These are phyloP conservation scores for Coptotermes formosanus DNA, from an alignment of 1,140 invertebrate species.

Conservation along the genomic window DNA sequence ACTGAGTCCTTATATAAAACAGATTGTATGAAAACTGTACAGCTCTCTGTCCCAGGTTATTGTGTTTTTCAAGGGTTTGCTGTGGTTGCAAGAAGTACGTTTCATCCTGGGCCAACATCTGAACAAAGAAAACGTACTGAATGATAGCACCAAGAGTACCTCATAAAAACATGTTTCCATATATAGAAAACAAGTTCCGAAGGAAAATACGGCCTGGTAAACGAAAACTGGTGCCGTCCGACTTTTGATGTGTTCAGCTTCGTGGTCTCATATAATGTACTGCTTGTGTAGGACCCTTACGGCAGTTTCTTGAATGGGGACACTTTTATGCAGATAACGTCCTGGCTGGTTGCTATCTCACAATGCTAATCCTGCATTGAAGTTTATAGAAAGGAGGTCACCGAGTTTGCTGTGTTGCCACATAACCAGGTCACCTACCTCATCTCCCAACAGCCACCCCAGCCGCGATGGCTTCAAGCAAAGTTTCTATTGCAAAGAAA, in stretches of 20 bases:
- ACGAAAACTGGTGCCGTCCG: too few relatives aligned
- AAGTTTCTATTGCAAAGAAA: neutral
- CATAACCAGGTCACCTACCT: slow-evolving; percentile 12
- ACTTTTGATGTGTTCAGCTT: neutral
- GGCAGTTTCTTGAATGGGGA: neutral
- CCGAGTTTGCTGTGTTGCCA: slow-evolving; percentile 1
- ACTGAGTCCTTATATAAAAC: too few relatives aligned
- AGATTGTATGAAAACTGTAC: too few relatives aligned
- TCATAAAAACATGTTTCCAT: neutral
- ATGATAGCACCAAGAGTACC: neutral
- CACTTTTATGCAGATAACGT: slow-evolving; percentile 1
- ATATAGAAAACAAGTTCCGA: neutral
- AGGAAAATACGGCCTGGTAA: neutral
- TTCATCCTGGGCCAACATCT: neutral
- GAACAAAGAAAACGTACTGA: neutral
- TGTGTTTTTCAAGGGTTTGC: too few relatives aligned
- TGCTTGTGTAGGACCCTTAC: neutral
- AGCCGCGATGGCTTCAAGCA: neutral
- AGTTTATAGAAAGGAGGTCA: neutral
- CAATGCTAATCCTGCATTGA: slow-evolving; percentile 12
- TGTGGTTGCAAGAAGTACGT: neutral
- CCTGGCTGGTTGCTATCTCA: slow-evolving; percentile 1
- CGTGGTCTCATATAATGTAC: neutral
- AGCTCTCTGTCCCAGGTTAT: too few relatives aligned
- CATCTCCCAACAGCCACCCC: neutral